phyloP scores from a whole-genome alignment of 2,888 invertebrate species.

The Frankliniella fusca region DNA sequence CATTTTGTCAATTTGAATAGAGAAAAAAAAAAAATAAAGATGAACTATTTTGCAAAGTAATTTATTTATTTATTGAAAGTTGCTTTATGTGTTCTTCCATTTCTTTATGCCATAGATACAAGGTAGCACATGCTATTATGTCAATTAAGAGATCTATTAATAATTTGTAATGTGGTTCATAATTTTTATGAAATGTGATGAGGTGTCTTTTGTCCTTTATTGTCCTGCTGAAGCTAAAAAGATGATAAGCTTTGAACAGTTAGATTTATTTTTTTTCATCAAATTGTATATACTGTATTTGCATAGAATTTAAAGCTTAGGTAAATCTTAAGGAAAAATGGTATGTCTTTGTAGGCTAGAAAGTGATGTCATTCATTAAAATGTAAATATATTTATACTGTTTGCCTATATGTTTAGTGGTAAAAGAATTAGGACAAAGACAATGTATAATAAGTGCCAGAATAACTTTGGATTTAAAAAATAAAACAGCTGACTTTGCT shows the following conservation, averaged over 20 bases:
- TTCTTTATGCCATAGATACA: neutral
- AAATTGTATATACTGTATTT: neutral
- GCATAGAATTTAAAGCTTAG: neutral
- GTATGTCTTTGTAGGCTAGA: no score
- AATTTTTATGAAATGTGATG: conserved; percentile 1
- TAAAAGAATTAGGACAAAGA: neutral
- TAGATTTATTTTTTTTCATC: neutral
- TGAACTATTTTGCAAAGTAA: neutral
- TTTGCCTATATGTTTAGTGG: neutral
- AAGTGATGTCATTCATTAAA: neutral
- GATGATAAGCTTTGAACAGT: no score
- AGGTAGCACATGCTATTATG: neutral
- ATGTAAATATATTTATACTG: conserved; percentile 4
- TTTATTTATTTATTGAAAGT: conserved; percentile 12
- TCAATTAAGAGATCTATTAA: neutral
- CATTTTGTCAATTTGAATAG: neutral
- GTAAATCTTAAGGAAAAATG: no score
- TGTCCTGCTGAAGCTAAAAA: neutral
- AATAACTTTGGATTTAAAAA: neutral
- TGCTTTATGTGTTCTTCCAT: neutral
- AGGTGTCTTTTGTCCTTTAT: neutral
- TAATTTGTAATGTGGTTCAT: neutral
- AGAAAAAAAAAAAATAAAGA: neutral
- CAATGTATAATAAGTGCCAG: neutral
- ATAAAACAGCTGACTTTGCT: neutral